phyloP scores from a whole-genome alignment of 2,888 invertebrate species.

The Fragum whitleyi region DNA sequence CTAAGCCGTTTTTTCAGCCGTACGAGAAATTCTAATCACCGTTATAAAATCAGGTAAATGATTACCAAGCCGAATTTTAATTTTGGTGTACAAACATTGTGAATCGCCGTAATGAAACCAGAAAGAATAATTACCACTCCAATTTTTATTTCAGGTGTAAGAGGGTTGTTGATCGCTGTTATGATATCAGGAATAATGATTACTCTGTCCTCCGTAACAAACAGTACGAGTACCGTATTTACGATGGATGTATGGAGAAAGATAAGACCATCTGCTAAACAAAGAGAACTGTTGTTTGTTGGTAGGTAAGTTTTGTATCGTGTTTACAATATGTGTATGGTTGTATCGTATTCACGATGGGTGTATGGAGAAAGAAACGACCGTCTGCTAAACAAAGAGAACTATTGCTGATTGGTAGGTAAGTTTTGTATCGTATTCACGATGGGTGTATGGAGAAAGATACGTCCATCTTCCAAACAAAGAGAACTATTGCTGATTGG shows the following conservation, averaged over 20 bases:
- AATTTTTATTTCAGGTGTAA: background rate
- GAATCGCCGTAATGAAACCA: too few species aligned
- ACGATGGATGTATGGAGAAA: slow-evolving; percentile 25
- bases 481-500: background rate
- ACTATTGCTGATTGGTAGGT: slow-evolving; percentile 10
- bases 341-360: slow-evolving; percentile 12
- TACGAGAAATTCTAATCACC: too few species aligned
- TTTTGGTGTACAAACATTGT: too few species aligned
- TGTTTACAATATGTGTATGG: slow-evolving; percentile 9
- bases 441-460: background rate
- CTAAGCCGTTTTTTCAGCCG: too few species aligned
- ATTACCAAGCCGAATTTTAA: too few species aligned
- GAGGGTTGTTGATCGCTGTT: background rate
- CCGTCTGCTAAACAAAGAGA: slow-evolving; percentile 3
- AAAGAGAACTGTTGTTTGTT: background rate
- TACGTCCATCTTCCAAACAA: background rate
- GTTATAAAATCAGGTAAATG: too few species aligned
- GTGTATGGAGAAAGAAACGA: slow-evolving; percentile 13
- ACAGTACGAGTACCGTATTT: slow-evolving; percentile 14
- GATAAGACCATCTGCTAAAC: slow-evolving; percentile 1
- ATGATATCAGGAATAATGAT: slow-evolving; percentile 17
- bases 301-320: background rate
- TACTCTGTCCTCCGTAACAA: slow-evolving; percentile 13
- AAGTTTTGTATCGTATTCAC: too few species aligned
- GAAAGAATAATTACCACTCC: too few species aligned